Percentiles rank a stretch among this genome's conserved stretches.
Conservation (phyloP, 2,113 vertebrate genomes). For the Lethenteron camtschaticum region DNA sequence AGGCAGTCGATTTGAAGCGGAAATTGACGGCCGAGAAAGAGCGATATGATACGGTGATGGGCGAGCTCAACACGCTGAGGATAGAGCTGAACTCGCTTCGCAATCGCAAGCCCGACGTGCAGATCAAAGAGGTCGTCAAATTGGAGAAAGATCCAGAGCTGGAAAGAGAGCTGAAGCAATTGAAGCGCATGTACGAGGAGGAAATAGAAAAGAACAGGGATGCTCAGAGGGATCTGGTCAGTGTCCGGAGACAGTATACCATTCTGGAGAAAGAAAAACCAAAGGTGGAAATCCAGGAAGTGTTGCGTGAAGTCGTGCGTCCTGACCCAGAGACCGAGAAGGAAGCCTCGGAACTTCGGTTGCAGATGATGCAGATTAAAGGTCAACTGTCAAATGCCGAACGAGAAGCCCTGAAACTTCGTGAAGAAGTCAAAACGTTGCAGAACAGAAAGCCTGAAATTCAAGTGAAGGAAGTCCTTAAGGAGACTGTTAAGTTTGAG, state of each 20-base stretch:
- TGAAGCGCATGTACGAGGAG: slow-evolving; percentile 50
- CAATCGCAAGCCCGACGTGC: slow-evolving; percentile 49
- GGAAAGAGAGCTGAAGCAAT: slow-evolving; percentile 52
- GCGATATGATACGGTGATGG: slow-evolving; percentile 19
- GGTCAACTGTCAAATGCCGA: slow-evolving; percentile 23
- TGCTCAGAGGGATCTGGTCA: slow-evolving; percentile 40
- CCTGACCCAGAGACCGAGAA: slow-evolving; percentile 79
- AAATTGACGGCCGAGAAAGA: slow-evolving; percentile 29
- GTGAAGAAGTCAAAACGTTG: slow-evolving; percentile 56
- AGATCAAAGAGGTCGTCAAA: slow-evolving; percentile 61
- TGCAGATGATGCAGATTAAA: slow-evolving; percentile 27
- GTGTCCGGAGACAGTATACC: slow-evolving; percentile 51
- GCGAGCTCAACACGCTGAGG: slow-evolving; percentile 22
- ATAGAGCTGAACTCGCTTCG: slow-evolving; percentile 37
- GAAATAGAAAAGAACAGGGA: slow-evolving; percentile 45
- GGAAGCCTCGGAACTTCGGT: slow-evolving; percentile 65
- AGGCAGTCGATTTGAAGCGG: slow-evolving; percentile 29
- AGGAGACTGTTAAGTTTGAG: slow-evolving; percentile 79
- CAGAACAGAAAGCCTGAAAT: slow-evolving; percentile 47
- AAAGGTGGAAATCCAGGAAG: slow-evolving; percentile 68
- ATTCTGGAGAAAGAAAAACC: slow-evolving; percentile 64
- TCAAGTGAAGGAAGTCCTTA: slow-evolving; percentile 63
- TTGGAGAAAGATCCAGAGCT: slow-evolving; percentile 55
- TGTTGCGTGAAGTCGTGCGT: slow-evolving; percentile 68
- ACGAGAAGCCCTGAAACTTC: slow-evolving; percentile 41